These are phyloP conservation scores for Cottus gobio DNA, from an alignment of 2,113 vertebrate species.

Conservation along the genomic window DNA sequence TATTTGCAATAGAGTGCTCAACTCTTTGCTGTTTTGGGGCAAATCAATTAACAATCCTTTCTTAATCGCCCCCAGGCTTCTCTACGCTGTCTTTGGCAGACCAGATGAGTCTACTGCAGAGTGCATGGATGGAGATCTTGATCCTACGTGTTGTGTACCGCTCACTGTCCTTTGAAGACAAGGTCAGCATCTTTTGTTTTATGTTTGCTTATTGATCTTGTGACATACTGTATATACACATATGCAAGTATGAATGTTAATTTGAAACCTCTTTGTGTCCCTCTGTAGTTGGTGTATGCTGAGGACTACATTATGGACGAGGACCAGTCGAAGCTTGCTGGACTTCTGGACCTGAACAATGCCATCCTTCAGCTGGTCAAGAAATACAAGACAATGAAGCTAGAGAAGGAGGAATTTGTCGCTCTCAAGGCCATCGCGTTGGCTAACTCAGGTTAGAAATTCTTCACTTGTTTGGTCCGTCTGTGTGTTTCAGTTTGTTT, in stretches of 20 bases:
- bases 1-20: neutral
- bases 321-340: constrained; percentile 97
- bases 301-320: constrained; percentile 99
- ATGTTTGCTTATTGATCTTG: neutral
- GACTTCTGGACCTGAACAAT: constrained; percentile 98
- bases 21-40: neutral
- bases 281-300: constrained; percentile 92
- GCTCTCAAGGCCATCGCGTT: constrained; percentile 99
- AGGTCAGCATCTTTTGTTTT: constrained; percentile 64
- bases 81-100: constrained; percentile 98
- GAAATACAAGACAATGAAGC: constrained; percentile 98
- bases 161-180: constrained; percentile 97
- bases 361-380: constrained; percentile 99
- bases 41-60: neutral
- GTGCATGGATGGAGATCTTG: constrained; percentile 99
- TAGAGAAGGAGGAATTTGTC: constrained; percentile 99
- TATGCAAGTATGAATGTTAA: neutral
- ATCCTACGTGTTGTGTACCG: constrained; percentile 98
- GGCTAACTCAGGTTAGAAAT: constrained; percentile 96
- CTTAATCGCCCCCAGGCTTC: constrained; percentile 86
- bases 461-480: constrained; percentile 22
- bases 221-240: neutral
- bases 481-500: constrained; percentile 7
- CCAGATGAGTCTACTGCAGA: constrained; percentile 99
- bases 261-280: neutral